Percentiles rank a stretch among this genome's conserved stretches.
Conservation (phyloP, 2,797 vertebrate species). For the Lacerta bilineata region DNA sequence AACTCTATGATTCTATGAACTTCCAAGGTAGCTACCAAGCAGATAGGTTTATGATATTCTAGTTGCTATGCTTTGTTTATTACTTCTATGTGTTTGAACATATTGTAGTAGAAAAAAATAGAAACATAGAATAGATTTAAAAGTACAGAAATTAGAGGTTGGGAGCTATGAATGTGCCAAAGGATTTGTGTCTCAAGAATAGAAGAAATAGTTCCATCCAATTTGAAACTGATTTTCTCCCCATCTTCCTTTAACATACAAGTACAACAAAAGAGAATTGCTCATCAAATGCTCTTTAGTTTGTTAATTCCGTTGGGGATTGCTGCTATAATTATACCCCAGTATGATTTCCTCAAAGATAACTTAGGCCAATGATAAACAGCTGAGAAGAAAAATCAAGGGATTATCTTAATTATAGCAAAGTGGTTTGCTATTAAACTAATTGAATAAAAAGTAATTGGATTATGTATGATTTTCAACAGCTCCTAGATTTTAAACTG, state of each 20-base stretch:
- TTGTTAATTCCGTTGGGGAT: constrained; percentile 63
- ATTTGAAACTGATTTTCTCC: constrained; percentile 26
- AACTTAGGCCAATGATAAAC: constrained; percentile 74
- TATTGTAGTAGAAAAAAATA: neutral
- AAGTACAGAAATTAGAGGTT: constrained; percentile 13
- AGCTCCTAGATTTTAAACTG: constrained; percentile 73
- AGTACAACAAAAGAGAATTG: constrained; percentile 37
- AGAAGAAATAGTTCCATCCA: constrained; percentile 24
- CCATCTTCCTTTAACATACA: constrained; percentile 38
- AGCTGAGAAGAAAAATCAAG: constrained; percentile 70
- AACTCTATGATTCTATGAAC: too few relatives aligned
- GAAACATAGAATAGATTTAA: constrained; percentile 6
- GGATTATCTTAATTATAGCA: constrained; percentile 78
- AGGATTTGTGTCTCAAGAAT: constrained; percentile 15
- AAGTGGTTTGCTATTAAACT: constrained; percentile 79
- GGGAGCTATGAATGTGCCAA: neutral
- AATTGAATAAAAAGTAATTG: constrained; percentile 81
- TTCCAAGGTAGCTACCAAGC: neutral
- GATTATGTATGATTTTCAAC: constrained; percentile 77
- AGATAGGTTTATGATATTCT: neutral
- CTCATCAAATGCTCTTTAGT: constrained; percentile 68
- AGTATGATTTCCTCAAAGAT: constrained; percentile 76
- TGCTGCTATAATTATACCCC: constrained; percentile 74
- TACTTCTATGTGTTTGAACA: constrained; percentile 1
- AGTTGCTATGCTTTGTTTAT: neutral